phyloP scores from a whole-genome alignment of 2,888 invertebrate species.

The Luperina nickerlii region DNA sequence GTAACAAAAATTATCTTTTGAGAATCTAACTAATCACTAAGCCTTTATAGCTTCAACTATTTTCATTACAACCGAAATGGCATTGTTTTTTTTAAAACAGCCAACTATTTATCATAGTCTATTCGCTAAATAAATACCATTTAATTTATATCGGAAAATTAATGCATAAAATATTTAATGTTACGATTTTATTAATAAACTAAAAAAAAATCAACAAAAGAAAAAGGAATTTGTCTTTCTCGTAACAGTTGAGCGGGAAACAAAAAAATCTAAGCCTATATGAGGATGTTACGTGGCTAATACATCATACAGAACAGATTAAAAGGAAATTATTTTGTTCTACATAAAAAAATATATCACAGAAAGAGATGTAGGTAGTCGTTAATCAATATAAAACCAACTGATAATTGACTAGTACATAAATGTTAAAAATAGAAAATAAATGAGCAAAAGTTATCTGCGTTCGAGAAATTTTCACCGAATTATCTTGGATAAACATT shows the following conservation, averaged over 20 bases:
- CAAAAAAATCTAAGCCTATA: slow-evolving; percentile 68
- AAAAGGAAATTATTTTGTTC: slow-evolving; percentile 81
- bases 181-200: slow-evolving; percentile 58
- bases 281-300: slow-evolving; percentile 87
- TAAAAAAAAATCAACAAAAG: slow-evolving; percentile 64
- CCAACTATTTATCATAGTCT: slow-evolving; percentile 57
- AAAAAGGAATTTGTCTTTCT: slow-evolving; percentile 66
- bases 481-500: slow-evolving; percentile 47
- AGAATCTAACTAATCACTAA: slow-evolving; percentile 87
- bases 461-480: slow-evolving; percentile 42
- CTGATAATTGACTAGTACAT: slow-evolving; percentile 86
- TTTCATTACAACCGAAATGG: slow-evolving; percentile 78
- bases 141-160: slow-evolving; percentile 56
- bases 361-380: slow-evolving; percentile 80
- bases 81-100: slow-evolving; percentile 66
- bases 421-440: slow-evolving; percentile 74
- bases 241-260: slow-evolving; percentile 72
- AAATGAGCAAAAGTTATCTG: slow-evolving; percentile 73
- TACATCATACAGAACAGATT: slow-evolving; percentile 75
- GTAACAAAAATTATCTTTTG: slow-evolving; percentile 83
- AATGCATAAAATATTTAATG: slow-evolving; percentile 57
- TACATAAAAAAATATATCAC: slow-evolving; percentile 85
- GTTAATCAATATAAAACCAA: slow-evolving; percentile 78
- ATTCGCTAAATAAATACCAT: slow-evolving; percentile 64
- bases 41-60: slow-evolving; percentile 77